Evolutionary conservation across 2,888 invertebrate species (phyloP), one percentile per base, ranked within the genome.

Genomic region (Mystacides longicornis): DNA sequence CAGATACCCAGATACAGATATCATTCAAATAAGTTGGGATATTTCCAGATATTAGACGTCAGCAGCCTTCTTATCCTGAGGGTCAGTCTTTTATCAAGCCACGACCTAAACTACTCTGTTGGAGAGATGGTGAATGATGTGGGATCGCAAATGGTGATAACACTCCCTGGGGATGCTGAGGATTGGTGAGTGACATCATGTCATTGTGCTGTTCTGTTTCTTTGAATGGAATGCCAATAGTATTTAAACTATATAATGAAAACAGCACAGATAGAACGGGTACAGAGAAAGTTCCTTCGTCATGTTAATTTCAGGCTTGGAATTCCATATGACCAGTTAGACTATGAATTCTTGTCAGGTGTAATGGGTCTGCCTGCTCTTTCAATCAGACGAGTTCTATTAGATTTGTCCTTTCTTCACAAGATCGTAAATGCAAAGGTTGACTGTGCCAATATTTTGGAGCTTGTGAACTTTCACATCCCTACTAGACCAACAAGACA

Each of bases 71-170:
- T 71, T 1, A 83, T 93, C 53, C 71, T 77, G 21, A 77, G 79
- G 23, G 78, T 88, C 48, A 73, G 74, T 62, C 78, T 85, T 62
- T 70, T 70, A 48, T 67, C 78, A 64, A 79, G 80, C 4, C 69
- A 77, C 37, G 67, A 74, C 20, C 69, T 89, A 37, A 71, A 79
- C 51, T 89, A 77, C 68, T 75, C 69, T 48, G 65, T 89, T 16
- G 81, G 80, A 50, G 81, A 84, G 58, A 71, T 79, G 46, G 73
- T 85, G 20, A 73, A 75, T 14, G 83, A 84, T 64, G 87, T 86
- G 74, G 93, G 93, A 11, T 84, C 88, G 2, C 89, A 86, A 71
- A 70, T 93, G 58, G 83, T 82, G n/a, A 77, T 93, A 54, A 74
- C 78, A 57, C 68, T 91, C 58, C 86, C 87, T 59, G 65, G 69